phyloP scores from a whole-genome alignment of 2,888 invertebrate genomes.

The Himalopsyche anomala region DNA sequence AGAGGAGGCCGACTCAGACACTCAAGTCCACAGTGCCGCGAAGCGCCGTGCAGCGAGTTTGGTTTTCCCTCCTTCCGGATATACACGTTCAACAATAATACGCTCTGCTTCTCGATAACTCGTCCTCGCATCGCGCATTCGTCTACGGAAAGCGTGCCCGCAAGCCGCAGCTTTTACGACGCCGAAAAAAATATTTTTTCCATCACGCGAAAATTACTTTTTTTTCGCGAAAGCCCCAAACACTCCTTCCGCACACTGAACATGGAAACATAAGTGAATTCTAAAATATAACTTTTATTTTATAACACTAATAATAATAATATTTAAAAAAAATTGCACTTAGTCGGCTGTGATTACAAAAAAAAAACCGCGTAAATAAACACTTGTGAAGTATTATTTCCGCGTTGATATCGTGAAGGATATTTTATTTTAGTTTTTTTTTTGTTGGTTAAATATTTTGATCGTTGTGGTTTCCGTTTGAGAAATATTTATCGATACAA shows the following conservation, averaged over 20 bases:
- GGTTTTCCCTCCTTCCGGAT: slow-evolving; percentile 39
- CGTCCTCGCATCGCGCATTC: slow-evolving; percentile 43
- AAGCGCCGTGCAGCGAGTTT: slow-evolving; percentile 42
- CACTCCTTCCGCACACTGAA: slow-evolving; percentile 24
- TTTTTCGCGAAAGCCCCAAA: background rate
- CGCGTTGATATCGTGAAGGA: background rate
- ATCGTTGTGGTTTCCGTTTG: background rate
- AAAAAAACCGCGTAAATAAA: background rate
- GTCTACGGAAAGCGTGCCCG: slow-evolving; percentile 9
- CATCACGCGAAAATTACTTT: background rate
- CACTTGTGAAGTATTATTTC: slow-evolving; percentile 32
- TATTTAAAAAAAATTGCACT: background rate
- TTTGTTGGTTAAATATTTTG: slow-evolving; percentile 1
- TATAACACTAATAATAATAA: background rate
- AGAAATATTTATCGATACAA: background rate
- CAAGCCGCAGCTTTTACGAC: slow-evolving; percentile 12
- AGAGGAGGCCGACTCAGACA: slow-evolving; percentile 35
- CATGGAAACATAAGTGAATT: slow-evolving; percentile 20
- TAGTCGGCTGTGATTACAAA: slow-evolving; percentile 13
- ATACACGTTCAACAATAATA: slow-evolving; percentile 41
- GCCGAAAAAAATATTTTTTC: background rate
- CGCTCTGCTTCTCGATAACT: slow-evolving; percentile 28
- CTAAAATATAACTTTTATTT: background rate
- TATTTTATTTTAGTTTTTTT: background rate
- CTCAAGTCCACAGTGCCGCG: slow-evolving; percentile 28